These are phyloP conservation scores for Helleia helle DNA, from an alignment of 2,888 invertebrate genomes.

Conservation along the genomic window DNA sequence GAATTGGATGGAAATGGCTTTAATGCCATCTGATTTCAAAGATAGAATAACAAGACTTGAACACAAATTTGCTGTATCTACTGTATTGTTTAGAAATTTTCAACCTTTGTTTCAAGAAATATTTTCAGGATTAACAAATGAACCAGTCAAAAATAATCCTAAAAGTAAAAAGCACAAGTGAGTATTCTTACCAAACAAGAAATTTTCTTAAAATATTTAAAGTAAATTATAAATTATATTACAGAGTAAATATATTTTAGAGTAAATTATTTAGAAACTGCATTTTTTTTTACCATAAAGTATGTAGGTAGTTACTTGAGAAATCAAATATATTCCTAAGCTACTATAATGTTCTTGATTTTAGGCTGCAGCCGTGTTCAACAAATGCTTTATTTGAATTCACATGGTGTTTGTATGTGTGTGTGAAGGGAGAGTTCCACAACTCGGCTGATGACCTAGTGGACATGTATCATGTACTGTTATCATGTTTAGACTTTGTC, in stretches of 20 bases:
- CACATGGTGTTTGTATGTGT: conserved; percentile 94
- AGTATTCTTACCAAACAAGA: too few species aligned
- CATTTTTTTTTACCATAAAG: too few species aligned
- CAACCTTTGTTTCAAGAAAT: conserved; percentile 90
- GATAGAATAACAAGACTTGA: conserved; percentile 89
- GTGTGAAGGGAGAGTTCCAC: conserved; percentile 89
- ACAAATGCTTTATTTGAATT: conserved; percentile 91
- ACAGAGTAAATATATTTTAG: too few species aligned
- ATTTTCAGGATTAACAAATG: conserved; percentile 79
- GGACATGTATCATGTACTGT: conserved; percentile 92
- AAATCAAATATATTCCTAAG: too few species aligned
- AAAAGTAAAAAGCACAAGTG: conserved; percentile 69
- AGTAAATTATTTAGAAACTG: too few species aligned
- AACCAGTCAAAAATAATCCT: conserved; percentile 72
- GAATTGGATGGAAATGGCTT: conserved; percentile 96
- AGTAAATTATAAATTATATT: too few species aligned
- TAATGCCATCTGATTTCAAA: conserved; percentile 86
- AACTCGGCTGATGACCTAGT: conserved; percentile 94
- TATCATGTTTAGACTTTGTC: conserved; percentile 93
- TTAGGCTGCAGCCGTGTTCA: conserved; percentile 83
- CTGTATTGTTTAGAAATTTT: conserved; percentile 94
- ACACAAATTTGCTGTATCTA: conserved; percentile 93
- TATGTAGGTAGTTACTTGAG: too few species aligned
- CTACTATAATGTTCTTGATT: too few species aligned
- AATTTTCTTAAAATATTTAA: too few species aligned